Conservation (phyloP, 2,113 vertebrate genomes). For the Cathartes aura region DNA sequence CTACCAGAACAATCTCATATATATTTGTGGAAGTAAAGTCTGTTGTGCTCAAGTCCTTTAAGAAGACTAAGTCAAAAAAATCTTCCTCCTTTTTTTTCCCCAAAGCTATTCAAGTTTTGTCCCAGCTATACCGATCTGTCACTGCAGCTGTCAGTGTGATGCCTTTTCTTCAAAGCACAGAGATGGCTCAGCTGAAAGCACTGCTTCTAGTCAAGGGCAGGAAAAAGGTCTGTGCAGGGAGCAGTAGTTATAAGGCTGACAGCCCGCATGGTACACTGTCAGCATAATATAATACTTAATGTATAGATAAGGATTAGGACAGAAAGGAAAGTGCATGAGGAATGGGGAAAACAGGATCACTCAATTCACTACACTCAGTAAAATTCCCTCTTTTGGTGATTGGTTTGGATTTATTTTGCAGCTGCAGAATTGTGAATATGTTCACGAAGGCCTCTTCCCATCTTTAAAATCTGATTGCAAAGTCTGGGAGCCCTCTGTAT, state of each 20-base stretch:
- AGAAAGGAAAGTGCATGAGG: not conserved
- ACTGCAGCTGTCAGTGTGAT: conserved; percentile 43
- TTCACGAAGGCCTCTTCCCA: not conserved
- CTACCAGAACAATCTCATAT: not conserved
- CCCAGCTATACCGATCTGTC: conserved; percentile 31
- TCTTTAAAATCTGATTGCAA: not conserved
- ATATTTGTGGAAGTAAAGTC: conserved; percentile 7
- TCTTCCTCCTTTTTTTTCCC: not conserved
- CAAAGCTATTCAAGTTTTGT: conserved; percentile 21
- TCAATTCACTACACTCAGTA: not conserved
- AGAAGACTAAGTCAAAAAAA: not conserved
- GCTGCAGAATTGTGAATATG: not conserved
- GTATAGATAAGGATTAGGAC: not conserved
- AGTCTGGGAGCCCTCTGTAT: not conserved
- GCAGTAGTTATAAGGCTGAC: not conserved
- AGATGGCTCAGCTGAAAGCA: conserved; percentile 6
- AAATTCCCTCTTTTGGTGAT: not conserved
- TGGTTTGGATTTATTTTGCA: not conserved
- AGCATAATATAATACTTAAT: not conserved
- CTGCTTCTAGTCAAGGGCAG: not conserved
- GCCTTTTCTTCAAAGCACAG: conserved; percentile 14
- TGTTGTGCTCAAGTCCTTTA: not conserved
- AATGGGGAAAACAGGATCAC: not conserved
- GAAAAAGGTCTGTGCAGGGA: not conserved
- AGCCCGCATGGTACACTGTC: not conserved